Percentiles rank a stretch among this genome's conserved stretches.
Evolutionary conservation across 35 echinoderm and acorn worm species (phyloP).

Genomic region (Apostichopus californicus): DNA sequence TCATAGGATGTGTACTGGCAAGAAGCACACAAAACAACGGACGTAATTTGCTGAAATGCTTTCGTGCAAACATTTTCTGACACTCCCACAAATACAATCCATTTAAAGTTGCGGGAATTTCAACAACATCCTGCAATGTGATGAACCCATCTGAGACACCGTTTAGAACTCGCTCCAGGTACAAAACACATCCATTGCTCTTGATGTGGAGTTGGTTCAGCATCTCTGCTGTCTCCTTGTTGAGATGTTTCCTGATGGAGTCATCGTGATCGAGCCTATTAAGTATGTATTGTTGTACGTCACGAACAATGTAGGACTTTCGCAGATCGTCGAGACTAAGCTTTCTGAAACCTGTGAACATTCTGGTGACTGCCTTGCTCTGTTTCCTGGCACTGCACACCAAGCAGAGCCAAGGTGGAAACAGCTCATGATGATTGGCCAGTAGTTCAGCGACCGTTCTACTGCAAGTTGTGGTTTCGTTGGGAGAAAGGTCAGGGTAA

Average conservation of each 20-base stretch:
- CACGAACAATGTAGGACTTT: slow-evolving; percentile 94
- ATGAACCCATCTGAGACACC: slow-evolving; percentile 94
- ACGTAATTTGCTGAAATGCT: slow-evolving; percentile 86
- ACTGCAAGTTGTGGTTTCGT: slow-evolving; percentile 73
- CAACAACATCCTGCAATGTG: slow-evolving; percentile 78
- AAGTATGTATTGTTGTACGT: slow-evolving; percentile 99
- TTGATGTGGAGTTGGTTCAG: slow-evolving; percentile 98
- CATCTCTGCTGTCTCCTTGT: slow-evolving; percentile 98
- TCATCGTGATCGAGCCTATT: slow-evolving; percentile 92
- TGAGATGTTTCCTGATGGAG: slow-evolving; percentile 86
- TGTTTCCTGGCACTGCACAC: slow-evolving; percentile 94
- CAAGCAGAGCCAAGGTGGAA: slow-evolving; percentile 92
- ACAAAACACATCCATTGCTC: slow-evolving; percentile 97
- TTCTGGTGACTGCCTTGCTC: slow-evolving; percentile 91
- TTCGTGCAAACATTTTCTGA: slow-evolving; percentile 84
- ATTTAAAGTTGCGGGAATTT: slow-evolving; percentile 98
- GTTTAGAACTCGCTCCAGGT: slow-evolving; percentile 94
- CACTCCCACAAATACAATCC: slow-evolving; percentile 97
- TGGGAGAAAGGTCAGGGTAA: slow-evolving; percentile 65
- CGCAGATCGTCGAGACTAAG: slow-evolving; percentile 94
- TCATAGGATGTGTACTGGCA: slow-evolving; percentile 84
- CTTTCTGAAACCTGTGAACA: slow-evolving; percentile 99
- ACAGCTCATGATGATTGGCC: slow-evolving; percentile 97
- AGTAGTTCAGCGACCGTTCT: slow-evolving; percentile 95
- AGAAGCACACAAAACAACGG: slow-evolving; percentile 86